phyloP scores from a whole-genome alignment of 2,797 vertebrate genomes.

The Phalanger gymnotis region DNA sequence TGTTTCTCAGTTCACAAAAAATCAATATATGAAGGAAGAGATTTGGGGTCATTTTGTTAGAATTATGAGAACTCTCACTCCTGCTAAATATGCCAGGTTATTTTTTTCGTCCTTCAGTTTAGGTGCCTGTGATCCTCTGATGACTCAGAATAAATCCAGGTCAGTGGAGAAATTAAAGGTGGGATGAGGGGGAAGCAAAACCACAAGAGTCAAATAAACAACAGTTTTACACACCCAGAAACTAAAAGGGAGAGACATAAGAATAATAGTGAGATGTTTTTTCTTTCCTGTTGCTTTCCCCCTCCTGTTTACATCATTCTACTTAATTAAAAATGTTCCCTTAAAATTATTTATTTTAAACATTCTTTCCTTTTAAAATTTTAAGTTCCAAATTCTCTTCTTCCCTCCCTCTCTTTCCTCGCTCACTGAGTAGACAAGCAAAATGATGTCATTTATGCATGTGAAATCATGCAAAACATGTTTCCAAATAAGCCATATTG shows the following conservation, averaged over 20 bases:
- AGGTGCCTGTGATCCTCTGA: constrained; percentile 38
- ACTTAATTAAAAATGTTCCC: background rate
- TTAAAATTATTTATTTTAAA: background rate
- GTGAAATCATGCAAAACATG: background rate
- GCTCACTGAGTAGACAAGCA: background rate
- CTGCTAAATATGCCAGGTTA: constrained; percentile 27
- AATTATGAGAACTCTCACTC: background rate
- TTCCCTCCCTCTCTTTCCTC: background rate
- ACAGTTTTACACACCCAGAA: constrained; percentile 47
- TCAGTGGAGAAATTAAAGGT: constrained; percentile 73
- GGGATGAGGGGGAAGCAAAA: constrained; percentile 25
- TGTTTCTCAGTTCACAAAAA: constrained; percentile 31
- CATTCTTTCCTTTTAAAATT: background rate
- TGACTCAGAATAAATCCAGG: constrained; percentile 54
- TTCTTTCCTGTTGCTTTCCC: background rate
- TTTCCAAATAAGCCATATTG: background rate
- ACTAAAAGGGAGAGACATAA: constrained; percentile 17
- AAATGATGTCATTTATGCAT: background rate
- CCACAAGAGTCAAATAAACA: constrained; percentile 34
- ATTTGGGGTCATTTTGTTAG: constrained; percentile 10
- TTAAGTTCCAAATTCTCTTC: background rate
- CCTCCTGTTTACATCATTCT: background rate
- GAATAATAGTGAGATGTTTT: constrained; percentile 6
- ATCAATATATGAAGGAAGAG: background rate
- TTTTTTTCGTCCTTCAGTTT: constrained; percentile 26